phyloP scores from a whole-genome alignment of 1,140 invertebrate species.

The Hyphantria cunea region DNA sequence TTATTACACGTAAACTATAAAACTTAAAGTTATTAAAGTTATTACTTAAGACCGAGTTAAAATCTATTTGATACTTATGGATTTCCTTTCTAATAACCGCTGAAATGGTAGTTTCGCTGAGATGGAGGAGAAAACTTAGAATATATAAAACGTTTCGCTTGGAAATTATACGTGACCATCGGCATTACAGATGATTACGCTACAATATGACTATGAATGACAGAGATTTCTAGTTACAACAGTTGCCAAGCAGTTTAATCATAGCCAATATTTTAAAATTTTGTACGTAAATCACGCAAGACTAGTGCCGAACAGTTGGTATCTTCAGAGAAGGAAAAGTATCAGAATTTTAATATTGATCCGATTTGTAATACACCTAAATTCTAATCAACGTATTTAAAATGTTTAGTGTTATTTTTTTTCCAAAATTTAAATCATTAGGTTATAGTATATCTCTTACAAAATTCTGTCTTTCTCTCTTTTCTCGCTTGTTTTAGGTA shows the following conservation, averaged over 20 bases:
- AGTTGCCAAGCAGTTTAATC: neutral
- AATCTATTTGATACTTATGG: conserved; percentile 15
- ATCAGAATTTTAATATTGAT: too few species aligned
- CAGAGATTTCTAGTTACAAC: conserved; percentile 15
- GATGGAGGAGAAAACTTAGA: conserved; percentile 39
- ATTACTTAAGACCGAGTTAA: too few species aligned
- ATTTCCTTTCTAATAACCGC: conserved; percentile 43
- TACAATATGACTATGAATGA: conserved; percentile 17
- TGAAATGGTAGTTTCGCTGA: conserved; percentile 48
- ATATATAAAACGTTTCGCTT: conserved; percentile 29
- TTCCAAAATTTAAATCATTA: too few species aligned
- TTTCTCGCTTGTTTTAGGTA: too few species aligned
- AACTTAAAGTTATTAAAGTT: too few species aligned
- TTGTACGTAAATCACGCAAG: neutral
- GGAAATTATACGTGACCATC: conserved; percentile 18
- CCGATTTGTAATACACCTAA: too few species aligned
- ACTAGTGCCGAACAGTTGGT: neutral
- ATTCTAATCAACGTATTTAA: too few species aligned
- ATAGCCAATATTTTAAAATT: neutral
- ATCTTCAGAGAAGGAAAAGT: neutral
- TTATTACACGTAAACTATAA: too few species aligned
- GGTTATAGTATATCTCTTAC: too few species aligned
- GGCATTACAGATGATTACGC: conserved; percentile 18
- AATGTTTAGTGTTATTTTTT: too few species aligned
- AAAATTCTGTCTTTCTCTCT: too few species aligned